Base-by-base conservation (phyloP, 2,113 vertebrate genomes). In the Aythya baeri region DNA sequence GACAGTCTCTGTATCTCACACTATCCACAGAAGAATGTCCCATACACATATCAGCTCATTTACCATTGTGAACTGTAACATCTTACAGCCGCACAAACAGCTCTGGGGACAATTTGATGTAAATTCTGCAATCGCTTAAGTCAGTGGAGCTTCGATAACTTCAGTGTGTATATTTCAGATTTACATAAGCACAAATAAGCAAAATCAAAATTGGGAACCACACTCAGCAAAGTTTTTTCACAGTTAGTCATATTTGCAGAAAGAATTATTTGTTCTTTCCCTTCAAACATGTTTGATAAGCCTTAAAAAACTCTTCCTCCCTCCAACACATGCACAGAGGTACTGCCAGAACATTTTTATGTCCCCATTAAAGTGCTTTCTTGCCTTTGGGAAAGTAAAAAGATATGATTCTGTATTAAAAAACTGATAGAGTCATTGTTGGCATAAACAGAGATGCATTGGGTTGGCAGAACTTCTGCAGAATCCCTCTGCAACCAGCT, bases 11-110 rank as follows among this genome's bases (percentile, higher is more conserved):
- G 46, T 91, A 93, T 83, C 72, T 93, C 89, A 80, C 55, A 66
- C 63, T 86, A 61, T 36, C 36, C 22, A 83, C 46, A 75, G 93
- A 87, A 59, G 38, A 88, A 91, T 74, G 68, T 71, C 61, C 50
- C 80, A 78, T 83, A 91, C 65, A 61, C 72, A 77, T 88, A 96
- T 86, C 86, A 91, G 79, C 68, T 88, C 89, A 94, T 88, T 91
- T 90, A 86, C 43, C 89, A 62, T 81, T 95, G 86, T 86, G 85
- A 95, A 93, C 59, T 66, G 73, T 80, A 91, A 83, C 57, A 86
- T 88, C 86, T 95, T 91, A 71, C 17, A 4, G 83, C 79, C 90
- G 91, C 92, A 86, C 73, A 86, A 95, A 81, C 41, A 68, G 93
- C 86, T 84, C 70, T 72, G 73, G 68, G 23, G 68, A 81, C 16